Conservation (phyloP, 2,797 vertebrate species). For the Botia almorhae region DNA sequence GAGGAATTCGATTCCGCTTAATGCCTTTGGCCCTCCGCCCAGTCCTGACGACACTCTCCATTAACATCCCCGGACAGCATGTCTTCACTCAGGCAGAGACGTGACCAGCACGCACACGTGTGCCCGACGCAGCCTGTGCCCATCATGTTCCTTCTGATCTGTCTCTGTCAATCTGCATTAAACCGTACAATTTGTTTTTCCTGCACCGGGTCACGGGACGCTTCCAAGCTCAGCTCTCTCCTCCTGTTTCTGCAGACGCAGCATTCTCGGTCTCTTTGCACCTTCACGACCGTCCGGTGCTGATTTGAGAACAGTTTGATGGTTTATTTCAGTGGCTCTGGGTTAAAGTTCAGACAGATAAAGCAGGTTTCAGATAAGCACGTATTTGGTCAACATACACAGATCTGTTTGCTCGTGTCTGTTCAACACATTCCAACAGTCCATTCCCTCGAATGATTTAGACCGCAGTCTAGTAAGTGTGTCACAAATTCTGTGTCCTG, state of each 20-base stretch:
- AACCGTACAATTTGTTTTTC: conserved; percentile 27
- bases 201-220: background rate
- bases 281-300: conserved; percentile 4
- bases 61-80: conserved; percentile 89
- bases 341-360: conserved; percentile 31
- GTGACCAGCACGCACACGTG: conserved; percentile 65
- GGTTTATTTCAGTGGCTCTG: conserved; percentile 8
- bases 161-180: conserved; percentile 55
- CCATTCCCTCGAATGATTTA: background rate
- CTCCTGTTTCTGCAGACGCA: conserved; percentile 36
- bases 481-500: background rate
- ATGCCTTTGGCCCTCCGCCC: conserved; percentile 92
- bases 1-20: conserved; percentile 98
- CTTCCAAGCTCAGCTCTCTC: background rate
- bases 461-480: background rate
- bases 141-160: conserved; percentile 34
- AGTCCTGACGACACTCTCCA: conserved; percentile 79
- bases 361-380: conserved; percentile 50
- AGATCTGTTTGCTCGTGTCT: background rate
- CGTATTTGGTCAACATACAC: conserved; percentile 4
- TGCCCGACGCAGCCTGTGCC: conserved; percentile 45
- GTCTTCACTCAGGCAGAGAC: conserved; percentile 77
- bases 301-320: conserved; percentile 23
- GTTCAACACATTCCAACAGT: background rate
- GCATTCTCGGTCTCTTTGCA: conserved; percentile 26